Evolutionary conservation across 2,888 invertebrate species (phyloP).

Genomic region (Lymantria monacha): DNA sequence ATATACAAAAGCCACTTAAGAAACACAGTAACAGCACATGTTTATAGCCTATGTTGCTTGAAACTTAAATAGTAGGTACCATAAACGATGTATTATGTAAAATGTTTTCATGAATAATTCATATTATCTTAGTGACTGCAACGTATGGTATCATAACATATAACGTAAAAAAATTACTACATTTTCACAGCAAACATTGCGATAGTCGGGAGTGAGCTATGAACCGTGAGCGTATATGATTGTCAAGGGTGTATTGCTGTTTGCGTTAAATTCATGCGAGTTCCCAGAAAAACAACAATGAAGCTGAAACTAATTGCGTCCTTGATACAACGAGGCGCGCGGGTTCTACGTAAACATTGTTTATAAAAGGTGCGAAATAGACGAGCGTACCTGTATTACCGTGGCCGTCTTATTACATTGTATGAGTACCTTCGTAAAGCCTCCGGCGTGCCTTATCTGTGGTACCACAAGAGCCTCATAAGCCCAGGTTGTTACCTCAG

Average conservation of each 20-base stretch:
- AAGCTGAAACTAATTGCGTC: conserved; percentile 55
- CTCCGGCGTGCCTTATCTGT: conserved; percentile 75
- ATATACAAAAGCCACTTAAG: conserved; percentile 6
- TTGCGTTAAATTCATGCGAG: conserved; percentile 26
- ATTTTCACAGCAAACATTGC: conserved; percentile 26
- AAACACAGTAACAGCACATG: conserved; percentile 9
- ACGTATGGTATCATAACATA: conserved; percentile 18
- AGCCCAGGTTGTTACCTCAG: conserved; percentile 75
- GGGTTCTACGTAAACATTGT: conserved; percentile 55
- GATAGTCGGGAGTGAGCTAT: conserved; percentile 13
- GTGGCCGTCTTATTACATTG: conserved; percentile 70
- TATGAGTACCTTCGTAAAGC: conserved; percentile 67
- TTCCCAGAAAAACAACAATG: conserved; percentile 40
- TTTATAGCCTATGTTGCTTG: conserved; percentile 5
- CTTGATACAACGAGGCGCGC: conserved; percentile 47
- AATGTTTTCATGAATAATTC: conserved; percentile 26
- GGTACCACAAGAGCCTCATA: conserved; percentile 67
- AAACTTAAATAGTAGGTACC: conserved; percentile 18
- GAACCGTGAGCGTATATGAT: conserved; percentile 13
- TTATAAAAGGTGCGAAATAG: conserved; percentile 66
- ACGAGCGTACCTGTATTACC: conserved; percentile 50
- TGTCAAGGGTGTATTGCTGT: conserved; percentile 23
- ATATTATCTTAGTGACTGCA: conserved; percentile 16
- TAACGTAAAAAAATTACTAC: conserved; percentile 24
- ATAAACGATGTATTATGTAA: conserved; percentile 12